Evolutionary conservation across 2,888 invertebrate genomes (phyloP).

Genomic region (Netelia melanura): DNA sequence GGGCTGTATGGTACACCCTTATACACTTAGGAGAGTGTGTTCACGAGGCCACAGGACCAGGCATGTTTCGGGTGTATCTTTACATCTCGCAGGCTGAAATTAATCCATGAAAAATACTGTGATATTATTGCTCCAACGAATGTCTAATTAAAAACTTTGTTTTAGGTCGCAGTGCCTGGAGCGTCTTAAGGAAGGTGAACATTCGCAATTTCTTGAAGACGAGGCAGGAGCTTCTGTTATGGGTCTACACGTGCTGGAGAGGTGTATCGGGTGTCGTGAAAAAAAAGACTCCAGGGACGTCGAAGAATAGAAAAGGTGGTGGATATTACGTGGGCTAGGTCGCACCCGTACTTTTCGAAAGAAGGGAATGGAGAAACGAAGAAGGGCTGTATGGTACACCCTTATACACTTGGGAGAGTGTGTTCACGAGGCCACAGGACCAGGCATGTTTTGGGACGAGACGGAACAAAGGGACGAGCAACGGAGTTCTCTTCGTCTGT

Average conservation of each 20-base stretch:
- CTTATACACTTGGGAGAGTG: conserved; percentile 10
- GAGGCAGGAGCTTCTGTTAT: not conserved
- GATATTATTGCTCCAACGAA: not conserved
- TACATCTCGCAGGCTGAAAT: not conserved
- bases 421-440: conserved; percentile 15
- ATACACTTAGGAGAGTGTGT: not conserved
- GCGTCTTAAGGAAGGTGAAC: not conserved
- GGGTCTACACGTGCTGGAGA: conserved; percentile 32
- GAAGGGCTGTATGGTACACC: conserved; percentile 33
- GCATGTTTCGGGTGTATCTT: conserved; percentile 4
- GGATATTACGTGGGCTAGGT: not conserved
- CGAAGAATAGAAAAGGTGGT: conserved; percentile 50
- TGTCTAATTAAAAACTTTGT: not conserved
- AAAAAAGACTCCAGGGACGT: conserved; percentile 52
- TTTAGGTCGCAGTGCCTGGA: not conserved
- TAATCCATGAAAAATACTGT: not conserved
- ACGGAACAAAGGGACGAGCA: conserved; percentile 57
- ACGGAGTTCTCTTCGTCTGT: conserved; percentile 10
- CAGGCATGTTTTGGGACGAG: conserved; percentile 26
- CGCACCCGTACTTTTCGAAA: not conserved
- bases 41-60: conserved; percentile 15
- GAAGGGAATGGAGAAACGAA: conserved; percentile 30
- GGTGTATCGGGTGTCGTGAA: conserved; percentile 58
- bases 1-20: conserved; percentile 38
- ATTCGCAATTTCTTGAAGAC: conserved; percentile 4